These are phyloP conservation scores for Pachypsylla venusta DNA, from an alignment of 1,140 invertebrate genomes.

Conservation along the genomic window DNA sequence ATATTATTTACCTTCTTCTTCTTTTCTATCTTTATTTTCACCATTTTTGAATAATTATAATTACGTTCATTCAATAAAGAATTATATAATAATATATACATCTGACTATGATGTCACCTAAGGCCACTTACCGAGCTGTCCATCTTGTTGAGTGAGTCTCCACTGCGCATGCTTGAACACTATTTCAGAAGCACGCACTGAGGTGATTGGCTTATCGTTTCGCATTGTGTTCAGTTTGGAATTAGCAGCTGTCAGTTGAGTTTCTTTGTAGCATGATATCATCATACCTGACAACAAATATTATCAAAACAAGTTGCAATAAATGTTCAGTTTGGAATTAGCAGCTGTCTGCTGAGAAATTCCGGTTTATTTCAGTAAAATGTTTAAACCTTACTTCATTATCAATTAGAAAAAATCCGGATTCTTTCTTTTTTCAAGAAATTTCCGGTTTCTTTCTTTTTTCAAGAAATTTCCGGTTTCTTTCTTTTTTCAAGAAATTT, in stretches of 20 bases:
- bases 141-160: conserved; percentile 92
- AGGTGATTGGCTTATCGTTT: conserved; percentile 46
- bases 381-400: too few relatives aligned
- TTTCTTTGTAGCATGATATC: conserved; percentile 75
- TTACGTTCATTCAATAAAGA: too few relatives aligned
- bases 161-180: conserved; percentile 98
- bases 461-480: too few relatives aligned
- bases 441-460: too few relatives aligned
- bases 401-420: too few relatives aligned
- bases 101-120: too few relatives aligned
- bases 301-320: conserved; percentile 11
- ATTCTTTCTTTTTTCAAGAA: too few relatives aligned
- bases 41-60: too few relatives aligned
- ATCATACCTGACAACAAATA: conserved; percentile 32
- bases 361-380: conserved; percentile 41
- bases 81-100: too few relatives aligned
- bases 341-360: conserved; percentile 41
- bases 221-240: conserved; percentile 37
- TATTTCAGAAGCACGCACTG: conserved; percentile 85
- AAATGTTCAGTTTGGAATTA: conserved; percentile 33
- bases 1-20: too few relatives aligned
- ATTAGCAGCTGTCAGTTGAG: conserved; percentile 44
- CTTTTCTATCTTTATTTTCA: too few relatives aligned
- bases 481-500: too few relatives aligned
- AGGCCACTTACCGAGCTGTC: conserved; percentile 66